Conservation (phyloP, 2,797 vertebrate genomes). For the Parauchenoglanis ngamensis region DNA sequence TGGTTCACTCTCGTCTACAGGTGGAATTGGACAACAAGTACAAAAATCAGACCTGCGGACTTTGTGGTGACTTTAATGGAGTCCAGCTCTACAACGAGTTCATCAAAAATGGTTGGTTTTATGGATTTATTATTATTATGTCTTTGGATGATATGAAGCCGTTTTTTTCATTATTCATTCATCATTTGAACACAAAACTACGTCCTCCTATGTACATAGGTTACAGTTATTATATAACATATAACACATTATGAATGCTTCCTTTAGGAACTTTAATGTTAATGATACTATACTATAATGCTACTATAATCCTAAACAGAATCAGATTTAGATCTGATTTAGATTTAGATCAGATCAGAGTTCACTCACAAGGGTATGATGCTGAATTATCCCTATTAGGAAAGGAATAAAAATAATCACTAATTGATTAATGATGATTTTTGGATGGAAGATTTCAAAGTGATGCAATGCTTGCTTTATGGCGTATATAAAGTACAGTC, state of each 20-base stretch:
- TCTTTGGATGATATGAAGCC: background rate
- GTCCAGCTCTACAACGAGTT: slow-evolving; percentile 75
- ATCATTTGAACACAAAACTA: background rate
- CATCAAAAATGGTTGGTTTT: slow-evolving; percentile 68
- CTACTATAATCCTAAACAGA: background rate
- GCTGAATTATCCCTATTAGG: background rate
- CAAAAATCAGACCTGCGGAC: slow-evolving; percentile 81
- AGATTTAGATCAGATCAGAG: too few species aligned
- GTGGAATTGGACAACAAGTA: slow-evolving; percentile 83
- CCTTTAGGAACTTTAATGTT: background rate
- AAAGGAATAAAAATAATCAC: background rate
- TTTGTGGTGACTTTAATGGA: slow-evolving; percentile 86
- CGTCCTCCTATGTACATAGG: background rate
- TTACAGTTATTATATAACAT: background rate
- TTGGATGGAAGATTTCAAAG: background rate
- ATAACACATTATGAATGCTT: background rate
- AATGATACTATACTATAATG: background rate
- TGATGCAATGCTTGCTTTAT: background rate
- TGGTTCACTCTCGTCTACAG: slow-evolving; percentile 63
- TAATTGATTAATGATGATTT: background rate
- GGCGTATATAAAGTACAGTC: background rate
- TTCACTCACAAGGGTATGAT: background rate
- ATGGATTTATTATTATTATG: background rate
- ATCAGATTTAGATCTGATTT: background rate
- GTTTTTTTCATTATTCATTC: too few species aligned